Evolutionary conservation across 1,140 invertebrate genomes (phyloP).

Genomic region (Ooceraea biroi): DNA sequence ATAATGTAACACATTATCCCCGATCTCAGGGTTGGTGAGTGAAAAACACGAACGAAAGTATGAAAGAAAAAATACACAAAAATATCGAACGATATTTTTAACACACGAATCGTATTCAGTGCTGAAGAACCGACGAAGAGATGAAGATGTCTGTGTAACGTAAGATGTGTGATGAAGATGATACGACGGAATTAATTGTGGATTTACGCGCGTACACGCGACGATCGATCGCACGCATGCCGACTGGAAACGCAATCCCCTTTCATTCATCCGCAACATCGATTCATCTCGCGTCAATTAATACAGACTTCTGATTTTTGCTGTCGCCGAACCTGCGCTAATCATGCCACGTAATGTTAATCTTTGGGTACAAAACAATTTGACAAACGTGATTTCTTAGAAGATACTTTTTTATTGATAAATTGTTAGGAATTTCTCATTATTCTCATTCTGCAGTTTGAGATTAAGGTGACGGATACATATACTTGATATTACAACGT

Average conservation of each 20-base stretch:
- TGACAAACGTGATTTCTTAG: too few species aligned
- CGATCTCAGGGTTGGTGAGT: background rate
- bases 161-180: slow-evolving; percentile 7
- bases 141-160: background rate
- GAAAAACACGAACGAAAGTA: background rate
- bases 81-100: background rate
- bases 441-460: background rate
- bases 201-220: background rate
- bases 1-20: too few species aligned
- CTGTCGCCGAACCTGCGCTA: background rate
- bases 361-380: background rate
- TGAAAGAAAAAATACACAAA: background rate
- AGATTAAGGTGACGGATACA: background rate
- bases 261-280: slow-evolving; percentile 17
- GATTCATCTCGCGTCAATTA: background rate
- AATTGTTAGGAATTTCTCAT: background rate
- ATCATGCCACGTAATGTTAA: background rate
- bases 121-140: background rate
- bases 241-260: background rate
- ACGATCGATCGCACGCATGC: background rate
- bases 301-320: background rate
- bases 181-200: background rate
- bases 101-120: background rate
- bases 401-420: too few species aligned
- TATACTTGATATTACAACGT: background rate